Base-by-base conservation (phyloP, 2,888 invertebrate genomes). In the Drepana falcataria region DNA sequence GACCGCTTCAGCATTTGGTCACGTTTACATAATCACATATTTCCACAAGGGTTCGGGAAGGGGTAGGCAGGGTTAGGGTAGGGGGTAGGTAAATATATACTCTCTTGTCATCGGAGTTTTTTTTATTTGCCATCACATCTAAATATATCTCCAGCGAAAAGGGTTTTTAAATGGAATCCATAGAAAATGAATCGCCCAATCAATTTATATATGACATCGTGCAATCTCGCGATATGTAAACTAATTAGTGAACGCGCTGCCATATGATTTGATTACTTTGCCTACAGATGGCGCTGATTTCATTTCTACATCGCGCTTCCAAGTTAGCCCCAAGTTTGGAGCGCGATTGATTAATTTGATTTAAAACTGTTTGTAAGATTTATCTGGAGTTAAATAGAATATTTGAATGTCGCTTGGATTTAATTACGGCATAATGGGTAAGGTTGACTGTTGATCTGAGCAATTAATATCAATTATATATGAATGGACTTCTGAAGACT, bases 201-300 rank as follows among this genome's bases (percentile, higher is more conserved):
- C 56, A 62, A 60, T 53, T 60, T 61, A 63, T 69, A 73, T 73
- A 72, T 69, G 64, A 56, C 61, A 64, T 66, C 66, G 60, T 73
- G 73, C 69, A 73, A 78, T 82, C 81, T 79, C 69, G 68, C 71
- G 70, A 68, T 75, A 66, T 59, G 58, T 86, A 88, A 88, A 83
- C 82, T 77, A 87, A 89, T 88, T 88, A 84, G 66, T 58, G 66
- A 59, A 66, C 66, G 75, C 75, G 80, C 78, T 79, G 73, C 81
- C 79, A 83, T 85, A 84, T 87, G 82, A 88, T 90, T 89, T 81
- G 85, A 87, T 89, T 86, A 85, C 79, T 59, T 58, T 2, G 60
- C 58, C 77, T 76, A 73, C 87, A 86, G 87, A 88, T 87, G 87
- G 77, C 81, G 72, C 63, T 83, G 81, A 88, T 86, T 84, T 68